A percentile compares a stretch with the other conserved stretches of the same genome.
These are phyloP conservation scores for Diaprepes abbreviatus DNA, from an alignment of 2,888 invertebrate genomes.

Conservation along the genomic window DNA sequence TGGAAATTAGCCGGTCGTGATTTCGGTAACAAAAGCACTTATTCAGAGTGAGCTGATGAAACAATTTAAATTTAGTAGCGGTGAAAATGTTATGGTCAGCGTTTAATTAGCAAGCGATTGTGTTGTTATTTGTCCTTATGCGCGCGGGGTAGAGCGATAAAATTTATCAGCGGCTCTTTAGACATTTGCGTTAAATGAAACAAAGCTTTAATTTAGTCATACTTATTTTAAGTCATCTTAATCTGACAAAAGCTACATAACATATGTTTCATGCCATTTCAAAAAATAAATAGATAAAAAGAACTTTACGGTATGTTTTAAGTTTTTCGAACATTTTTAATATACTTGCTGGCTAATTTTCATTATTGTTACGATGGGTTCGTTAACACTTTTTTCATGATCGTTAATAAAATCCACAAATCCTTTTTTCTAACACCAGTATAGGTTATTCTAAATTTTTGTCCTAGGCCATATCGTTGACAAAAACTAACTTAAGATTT, in stretches of 20 bases:
- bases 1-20: slow-evolving; percentile 66
- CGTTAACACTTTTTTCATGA: too few relatives aligned
- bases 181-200: slow-evolving; percentile 37
- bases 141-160: slow-evolving; percentile 5
- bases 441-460: too few relatives aligned
- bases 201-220: slow-evolving; percentile 34
- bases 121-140: slow-evolving; percentile 56
- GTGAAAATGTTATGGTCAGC: slow-evolving; percentile 63
- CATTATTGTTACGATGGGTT: too few relatives aligned
- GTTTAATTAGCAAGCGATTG: slow-evolving; percentile 61
- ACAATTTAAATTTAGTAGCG: slow-evolving; percentile 67
- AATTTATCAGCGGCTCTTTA: slow-evolving; percentile 20
- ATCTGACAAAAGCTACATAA: neutral
- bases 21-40: slow-evolving; percentile 66
- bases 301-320: too few relatives aligned
- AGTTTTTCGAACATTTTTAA: too few relatives aligned
- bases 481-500: too few relatives aligned
- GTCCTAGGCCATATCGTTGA: too few relatives aligned
- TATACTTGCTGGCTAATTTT: too few relatives aligned
- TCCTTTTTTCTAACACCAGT: too few relatives aligned
- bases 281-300: too few relatives aligned
- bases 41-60: slow-evolving; percentile 65
- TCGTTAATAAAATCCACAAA: too few relatives aligned
- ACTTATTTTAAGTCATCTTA: neutral
- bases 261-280: too few relatives aligned